Percentiles rank a stretch among this genome's conserved stretches.
Evolutionary conservation across 1,140 invertebrate species (phyloP).

Genomic region (Cylas formicarius): DNA sequence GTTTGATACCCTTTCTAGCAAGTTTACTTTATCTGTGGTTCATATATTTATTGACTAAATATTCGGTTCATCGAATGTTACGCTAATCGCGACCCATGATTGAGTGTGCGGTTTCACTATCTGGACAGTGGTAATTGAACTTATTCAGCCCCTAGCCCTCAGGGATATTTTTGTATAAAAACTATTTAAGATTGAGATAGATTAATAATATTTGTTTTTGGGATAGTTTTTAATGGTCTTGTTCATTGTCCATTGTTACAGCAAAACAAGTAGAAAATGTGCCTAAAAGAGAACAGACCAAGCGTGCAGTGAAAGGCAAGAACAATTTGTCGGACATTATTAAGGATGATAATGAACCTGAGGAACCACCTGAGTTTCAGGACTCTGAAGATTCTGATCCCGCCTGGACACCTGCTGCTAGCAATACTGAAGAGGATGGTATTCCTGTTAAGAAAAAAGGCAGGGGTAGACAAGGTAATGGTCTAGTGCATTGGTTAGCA

Average conservation of each 20-base stretch:
- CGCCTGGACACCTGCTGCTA: conserved; percentile 61
- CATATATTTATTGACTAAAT: too few species aligned
- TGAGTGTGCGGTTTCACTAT: too few species aligned
- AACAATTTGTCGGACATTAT: conserved; percentile 44
- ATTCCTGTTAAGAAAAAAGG: conserved; percentile 22
- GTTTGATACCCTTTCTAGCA: too few species aligned
- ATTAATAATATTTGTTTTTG: too few species aligned
- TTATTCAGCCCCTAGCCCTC: too few species aligned
- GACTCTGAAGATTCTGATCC: conserved; percentile 62
- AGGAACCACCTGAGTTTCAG: conserved; percentile 47
- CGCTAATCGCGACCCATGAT: too few species aligned
- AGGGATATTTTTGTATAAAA: too few species aligned
- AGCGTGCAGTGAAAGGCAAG: conserved; percentile 60
- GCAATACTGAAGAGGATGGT: conserved; percentile 40
- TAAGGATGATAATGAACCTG: conserved; percentile 43
- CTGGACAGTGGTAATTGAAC: too few species aligned
- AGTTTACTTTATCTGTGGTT: too few species aligned
- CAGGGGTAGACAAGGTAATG: conserved; percentile 20
- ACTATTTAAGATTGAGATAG: too few species aligned
- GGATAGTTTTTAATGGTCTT: too few species aligned
- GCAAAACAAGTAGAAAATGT: conserved; percentile 24
- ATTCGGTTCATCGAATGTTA: too few species aligned
- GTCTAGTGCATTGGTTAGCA: background rate
- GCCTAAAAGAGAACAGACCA: conserved; percentile 54
- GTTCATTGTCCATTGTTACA: conserved; percentile 8